phyloP scores from a whole-genome alignment of 2,797 vertebrate species.

The Meriones psammophilus region DNA sequence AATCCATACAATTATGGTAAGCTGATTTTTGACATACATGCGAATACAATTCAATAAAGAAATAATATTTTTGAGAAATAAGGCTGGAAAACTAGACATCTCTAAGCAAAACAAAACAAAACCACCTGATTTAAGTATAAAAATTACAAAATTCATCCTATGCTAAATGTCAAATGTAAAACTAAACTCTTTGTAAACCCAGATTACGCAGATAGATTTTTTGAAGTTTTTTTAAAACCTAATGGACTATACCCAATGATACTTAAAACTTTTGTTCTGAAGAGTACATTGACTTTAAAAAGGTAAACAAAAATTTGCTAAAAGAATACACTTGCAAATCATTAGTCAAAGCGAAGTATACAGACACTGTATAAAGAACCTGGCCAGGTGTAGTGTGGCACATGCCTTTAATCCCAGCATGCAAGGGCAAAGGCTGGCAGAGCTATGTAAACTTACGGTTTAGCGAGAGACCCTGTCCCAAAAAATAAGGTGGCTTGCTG shows the following conservation, averaged over 20 bases:
- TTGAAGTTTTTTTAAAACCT: background rate
- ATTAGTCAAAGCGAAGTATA: background rate
- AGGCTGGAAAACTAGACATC: background rate
- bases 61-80: constrained; percentile 44
- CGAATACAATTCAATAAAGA: constrained; percentile 12
- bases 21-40: background rate
- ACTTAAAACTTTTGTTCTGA: constrained; percentile 8
- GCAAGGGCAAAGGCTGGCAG: background rate
- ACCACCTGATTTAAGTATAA: background rate
- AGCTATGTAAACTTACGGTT: background rate
- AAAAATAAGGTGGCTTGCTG: background rate
- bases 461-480: background rate
- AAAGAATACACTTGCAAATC: background rate
- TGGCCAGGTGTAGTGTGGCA: background rate
- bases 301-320: background rate
- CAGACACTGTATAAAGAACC: background rate
- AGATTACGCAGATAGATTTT: background rate
- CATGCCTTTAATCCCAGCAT: background rate
- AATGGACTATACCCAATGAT: background rate
- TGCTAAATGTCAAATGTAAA: constrained; percentile 38
- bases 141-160: background rate
- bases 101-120: background rate
- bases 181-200: constrained; percentile 21
- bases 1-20: background rate
- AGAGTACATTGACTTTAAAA: background rate